These are phyloP conservation scores for Pardosa pseudoannulata DNA, from an alignment of 2,888 invertebrate species.

Conservation along the genomic window DNA sequence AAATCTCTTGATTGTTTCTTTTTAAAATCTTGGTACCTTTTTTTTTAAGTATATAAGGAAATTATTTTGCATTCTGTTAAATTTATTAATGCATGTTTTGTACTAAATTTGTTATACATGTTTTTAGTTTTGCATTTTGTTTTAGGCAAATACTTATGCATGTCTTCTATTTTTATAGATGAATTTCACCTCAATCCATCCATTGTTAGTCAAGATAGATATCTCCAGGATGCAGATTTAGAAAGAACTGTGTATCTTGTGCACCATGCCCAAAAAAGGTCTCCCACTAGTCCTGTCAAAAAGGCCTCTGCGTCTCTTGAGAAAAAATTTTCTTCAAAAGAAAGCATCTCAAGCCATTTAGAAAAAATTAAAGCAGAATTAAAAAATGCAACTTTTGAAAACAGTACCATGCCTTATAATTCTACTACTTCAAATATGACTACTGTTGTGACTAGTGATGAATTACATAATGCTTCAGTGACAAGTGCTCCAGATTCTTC, in stretches of 20 bases:
- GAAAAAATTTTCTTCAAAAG: constrained; percentile 28
- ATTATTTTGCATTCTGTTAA: too few relatives aligned
- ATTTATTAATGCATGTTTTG: too few relatives aligned
- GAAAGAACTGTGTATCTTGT: constrained; percentile 26
- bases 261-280: constrained; percentile 37
- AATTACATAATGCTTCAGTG: constrained; percentile 15
- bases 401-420: constrained; percentile 25
- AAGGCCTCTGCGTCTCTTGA: constrained; percentile 36
- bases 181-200: constrained; percentile 30
- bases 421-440: background rate
- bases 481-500: background rate
- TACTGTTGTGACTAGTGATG: background rate
- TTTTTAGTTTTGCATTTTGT: too few relatives aligned
- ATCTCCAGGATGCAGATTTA: constrained; percentile 26
- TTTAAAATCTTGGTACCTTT: too few relatives aligned
- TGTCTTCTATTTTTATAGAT: background rate
- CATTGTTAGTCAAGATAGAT: constrained; percentile 37
- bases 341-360: constrained; percentile 1
- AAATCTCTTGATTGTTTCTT: too few relatives aligned
- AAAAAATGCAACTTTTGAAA: constrained; percentile 20
- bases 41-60: too few relatives aligned
- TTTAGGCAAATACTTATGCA: too few relatives aligned
- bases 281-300: constrained; percentile 22
- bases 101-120: too few relatives aligned
- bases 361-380: constrained; percentile 18